Evolutionary conservation across 2,113 vertebrate species (phyloP).

Genomic region (Pavo muticus): DNA sequence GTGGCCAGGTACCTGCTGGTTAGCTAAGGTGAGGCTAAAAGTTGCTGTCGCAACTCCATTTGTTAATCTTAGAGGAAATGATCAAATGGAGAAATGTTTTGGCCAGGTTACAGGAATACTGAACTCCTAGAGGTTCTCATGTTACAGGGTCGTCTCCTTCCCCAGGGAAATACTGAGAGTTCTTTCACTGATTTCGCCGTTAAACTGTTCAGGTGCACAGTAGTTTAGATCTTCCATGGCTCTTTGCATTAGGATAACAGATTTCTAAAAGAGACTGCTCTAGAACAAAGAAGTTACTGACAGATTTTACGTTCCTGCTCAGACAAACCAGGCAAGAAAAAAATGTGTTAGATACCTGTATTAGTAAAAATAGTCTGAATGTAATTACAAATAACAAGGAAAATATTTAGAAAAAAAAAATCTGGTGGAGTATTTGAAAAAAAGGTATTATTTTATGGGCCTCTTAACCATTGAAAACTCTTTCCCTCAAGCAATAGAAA

Average conservation of each 20-base stretch:
- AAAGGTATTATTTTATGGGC: background rate
- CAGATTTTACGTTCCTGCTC: background rate
- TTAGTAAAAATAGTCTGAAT: background rate
- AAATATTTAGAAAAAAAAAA: background rate
- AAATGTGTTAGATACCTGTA: background rate
- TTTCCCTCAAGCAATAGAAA: background rate
- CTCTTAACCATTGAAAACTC: background rate
- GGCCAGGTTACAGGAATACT: background rate
- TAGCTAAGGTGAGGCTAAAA: background rate
- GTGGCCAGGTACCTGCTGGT: background rate
- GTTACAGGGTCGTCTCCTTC: background rate
- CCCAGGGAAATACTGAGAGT: background rate
- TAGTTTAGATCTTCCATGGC: background rate
- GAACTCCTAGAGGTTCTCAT: background rate
- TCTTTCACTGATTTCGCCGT: background rate
- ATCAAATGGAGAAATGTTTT: slow-evolving; percentile 6
- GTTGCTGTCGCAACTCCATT: background rate
- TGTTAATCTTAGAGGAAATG: slow-evolving; percentile 15
- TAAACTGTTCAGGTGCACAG: background rate
- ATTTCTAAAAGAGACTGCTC: background rate
- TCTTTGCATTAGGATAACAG: background rate
- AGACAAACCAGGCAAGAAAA: background rate
- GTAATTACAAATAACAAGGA: background rate
- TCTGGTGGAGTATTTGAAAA: background rate
- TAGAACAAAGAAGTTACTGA: background rate